phyloP scores from a whole-genome alignment of 2,113 vertebrate species.

The Oplegnathus fasciatus region DNA sequence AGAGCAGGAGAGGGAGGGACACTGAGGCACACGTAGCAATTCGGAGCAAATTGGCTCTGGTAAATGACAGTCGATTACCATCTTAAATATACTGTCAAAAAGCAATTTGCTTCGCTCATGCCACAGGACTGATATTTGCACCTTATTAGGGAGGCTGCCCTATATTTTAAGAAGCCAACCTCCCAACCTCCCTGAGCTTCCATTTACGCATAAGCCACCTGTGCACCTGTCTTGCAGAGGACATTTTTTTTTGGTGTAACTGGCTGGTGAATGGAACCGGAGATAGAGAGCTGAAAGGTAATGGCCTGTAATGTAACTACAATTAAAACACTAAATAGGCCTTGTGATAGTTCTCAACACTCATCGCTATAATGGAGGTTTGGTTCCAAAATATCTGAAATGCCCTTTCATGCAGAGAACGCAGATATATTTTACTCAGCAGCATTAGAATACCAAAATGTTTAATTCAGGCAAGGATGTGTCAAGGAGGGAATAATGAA shows the following conservation, averaged over 20 bases:
- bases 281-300: background rate
- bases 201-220: slow-evolving; percentile 51
- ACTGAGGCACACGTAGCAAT: slow-evolving; percentile 62
- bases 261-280: background rate
- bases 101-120: slow-evolving; percentile 74
- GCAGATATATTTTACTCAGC: background rate
- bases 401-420: background rate
- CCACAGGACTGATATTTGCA: slow-evolving; percentile 75
- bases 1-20: slow-evolving; percentile 45
- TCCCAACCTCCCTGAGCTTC: slow-evolving; percentile 48
- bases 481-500: slow-evolving; percentile 20
- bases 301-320: background rate
- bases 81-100: slow-evolving; percentile 84
- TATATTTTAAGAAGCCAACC: slow-evolving; percentile 69
- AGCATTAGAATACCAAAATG: background rate
- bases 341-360: background rate
- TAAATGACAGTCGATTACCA: slow-evolving; percentile 84
- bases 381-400: background rate
- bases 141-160: slow-evolving; percentile 71
- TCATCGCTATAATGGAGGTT: background rate
- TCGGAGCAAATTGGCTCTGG: slow-evolving; percentile 72
- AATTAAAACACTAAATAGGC: slow-evolving; percentile 23
- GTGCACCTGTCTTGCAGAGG: slow-evolving; percentile 7
- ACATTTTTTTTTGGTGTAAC: slow-evolving; percentile 6
- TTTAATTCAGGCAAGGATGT: slow-evolving; percentile 14